Conservation (phyloP, 2,113 vertebrate genomes). For the Megaleporinus macrocephalus region DNA sequence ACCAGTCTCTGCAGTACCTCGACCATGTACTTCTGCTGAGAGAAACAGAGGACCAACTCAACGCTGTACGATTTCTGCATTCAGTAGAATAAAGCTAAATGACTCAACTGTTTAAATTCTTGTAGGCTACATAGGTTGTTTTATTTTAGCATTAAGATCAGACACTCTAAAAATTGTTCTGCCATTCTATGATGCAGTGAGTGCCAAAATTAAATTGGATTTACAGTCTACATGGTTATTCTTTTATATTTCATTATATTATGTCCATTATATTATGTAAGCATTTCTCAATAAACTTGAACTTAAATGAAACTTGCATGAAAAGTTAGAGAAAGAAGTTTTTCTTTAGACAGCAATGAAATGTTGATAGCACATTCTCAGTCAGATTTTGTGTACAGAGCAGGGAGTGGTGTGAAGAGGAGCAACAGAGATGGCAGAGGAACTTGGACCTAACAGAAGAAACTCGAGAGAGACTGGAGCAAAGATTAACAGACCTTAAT, state of each 20-base stretch:
- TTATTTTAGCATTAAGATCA: neutral
- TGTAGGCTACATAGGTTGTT: neutral
- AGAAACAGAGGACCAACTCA: constrained; percentile 78
- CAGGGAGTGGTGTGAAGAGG: constrained; percentile 81
- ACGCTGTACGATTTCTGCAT: constrained; percentile 68
- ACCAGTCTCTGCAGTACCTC: constrained; percentile 83
- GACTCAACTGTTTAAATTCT: neutral
- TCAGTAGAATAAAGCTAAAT: neutral
- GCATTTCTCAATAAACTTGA: too few species aligned
- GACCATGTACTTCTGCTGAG: constrained; percentile 80
- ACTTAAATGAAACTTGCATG: too few species aligned
- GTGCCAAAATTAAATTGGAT: neutral
- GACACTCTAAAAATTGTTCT: neutral
- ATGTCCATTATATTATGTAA: too few species aligned
- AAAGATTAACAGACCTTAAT: constrained; percentile 64
- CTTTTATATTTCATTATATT: neutral
- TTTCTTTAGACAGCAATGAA: too few species aligned
- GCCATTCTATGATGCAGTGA: neutral
- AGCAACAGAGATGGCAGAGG: constrained; percentile 75
- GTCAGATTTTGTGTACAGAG: constrained; percentile 68
- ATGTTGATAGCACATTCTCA: neutral
- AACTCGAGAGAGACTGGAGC: constrained; percentile 64
- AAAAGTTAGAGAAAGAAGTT: too few species aligned
- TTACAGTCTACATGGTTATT: neutral
- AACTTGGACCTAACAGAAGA: constrained; percentile 64